Evolutionary conservation across 2,113 vertebrate genomes (phyloP).

Genomic region (Bambusicola thoracicus): DNA sequence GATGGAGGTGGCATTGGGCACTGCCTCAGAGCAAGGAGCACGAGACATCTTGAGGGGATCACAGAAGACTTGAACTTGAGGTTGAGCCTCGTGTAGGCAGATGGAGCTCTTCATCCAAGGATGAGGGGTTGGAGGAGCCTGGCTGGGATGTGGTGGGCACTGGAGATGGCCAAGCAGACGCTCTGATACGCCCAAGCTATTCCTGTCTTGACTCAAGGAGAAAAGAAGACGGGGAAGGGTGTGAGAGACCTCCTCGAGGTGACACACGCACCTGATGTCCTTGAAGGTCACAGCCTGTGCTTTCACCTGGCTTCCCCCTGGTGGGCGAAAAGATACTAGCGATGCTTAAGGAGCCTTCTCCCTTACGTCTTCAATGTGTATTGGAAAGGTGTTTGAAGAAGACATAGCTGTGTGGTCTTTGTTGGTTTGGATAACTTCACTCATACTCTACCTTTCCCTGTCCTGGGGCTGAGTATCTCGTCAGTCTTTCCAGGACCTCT

Average conservation of each 20-base stretch:
- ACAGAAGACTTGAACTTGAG: neutral
- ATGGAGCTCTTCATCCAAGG: neutral
- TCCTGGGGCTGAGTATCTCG: neutral
- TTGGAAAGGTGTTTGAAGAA: neutral
- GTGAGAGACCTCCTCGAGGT: neutral
- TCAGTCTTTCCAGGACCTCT: neutral
- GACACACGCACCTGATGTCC: neutral
- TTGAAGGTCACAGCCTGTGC: neutral
- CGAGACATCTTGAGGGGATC: neutral
- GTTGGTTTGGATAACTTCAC: neutral
- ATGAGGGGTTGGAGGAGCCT: neutral
- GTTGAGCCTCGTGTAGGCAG: neutral
- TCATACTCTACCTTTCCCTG: neutral
- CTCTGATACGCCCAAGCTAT: neutral
- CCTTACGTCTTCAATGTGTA: neutral
- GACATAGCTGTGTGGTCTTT: neutral
- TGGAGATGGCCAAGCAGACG: neutral
- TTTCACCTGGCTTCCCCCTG: neutral
- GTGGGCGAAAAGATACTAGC: neutral
- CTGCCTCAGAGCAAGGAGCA: neutral
- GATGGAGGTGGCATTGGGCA: neutral
- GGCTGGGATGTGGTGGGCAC: neutral
- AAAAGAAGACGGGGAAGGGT: neutral
- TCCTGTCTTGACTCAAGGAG: neutral
- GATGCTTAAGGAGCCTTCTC: neutral